Percentiles rank a stretch among this genome's conserved stretches.
phyloP scores from a whole-genome alignment of 2,797 vertebrate genomes.

The Telmatherina bonti region DNA sequence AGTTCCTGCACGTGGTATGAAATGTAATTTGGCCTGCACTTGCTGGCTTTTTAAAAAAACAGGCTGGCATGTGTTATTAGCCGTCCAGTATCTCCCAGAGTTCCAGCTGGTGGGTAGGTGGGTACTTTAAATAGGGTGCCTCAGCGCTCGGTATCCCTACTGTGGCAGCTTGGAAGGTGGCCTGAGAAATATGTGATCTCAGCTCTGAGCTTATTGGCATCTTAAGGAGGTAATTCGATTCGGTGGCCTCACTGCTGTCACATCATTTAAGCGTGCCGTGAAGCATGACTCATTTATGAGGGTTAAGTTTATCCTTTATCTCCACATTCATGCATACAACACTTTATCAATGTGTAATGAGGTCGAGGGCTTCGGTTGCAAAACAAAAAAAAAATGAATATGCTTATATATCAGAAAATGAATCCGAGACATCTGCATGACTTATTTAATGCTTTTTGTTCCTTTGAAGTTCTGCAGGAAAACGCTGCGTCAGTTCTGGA shows the following conservation, averaged over 20 bases:
- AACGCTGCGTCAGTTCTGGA: not conserved
- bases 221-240: slow-evolving; percentile 30
- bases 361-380: not conserved
- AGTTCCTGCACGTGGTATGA: not conserved
- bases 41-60: not conserved
- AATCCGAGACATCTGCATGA: not conserved
- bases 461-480: not conserved
- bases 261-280: slow-evolving; percentile 7
- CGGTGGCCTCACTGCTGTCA: slow-evolving; percentile 8
- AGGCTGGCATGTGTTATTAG: not conserved
- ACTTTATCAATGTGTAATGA: not conserved
- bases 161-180: slow-evolving; percentile 14
- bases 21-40: not conserved
- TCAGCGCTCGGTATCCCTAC: not conserved
- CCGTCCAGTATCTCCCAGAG: slow-evolving; percentile 1
- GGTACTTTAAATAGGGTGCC: slow-evolving; percentile 8
- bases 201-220: slow-evolving; percentile 21
- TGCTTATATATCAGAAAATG: too few species aligned
- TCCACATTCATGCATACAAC: slow-evolving; percentile 6
- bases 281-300: slow-evolving; percentile 9
- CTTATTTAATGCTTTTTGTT: not conserved
- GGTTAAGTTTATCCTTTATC: slow-evolving; percentile 2
- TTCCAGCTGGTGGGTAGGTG: slow-evolving; percentile 13
- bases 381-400: too few species aligned
- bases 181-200: slow-evolving; percentile 25